Conservation (phyloP, 2,113 vertebrate species). For the Lophius piscatorius region DNA sequence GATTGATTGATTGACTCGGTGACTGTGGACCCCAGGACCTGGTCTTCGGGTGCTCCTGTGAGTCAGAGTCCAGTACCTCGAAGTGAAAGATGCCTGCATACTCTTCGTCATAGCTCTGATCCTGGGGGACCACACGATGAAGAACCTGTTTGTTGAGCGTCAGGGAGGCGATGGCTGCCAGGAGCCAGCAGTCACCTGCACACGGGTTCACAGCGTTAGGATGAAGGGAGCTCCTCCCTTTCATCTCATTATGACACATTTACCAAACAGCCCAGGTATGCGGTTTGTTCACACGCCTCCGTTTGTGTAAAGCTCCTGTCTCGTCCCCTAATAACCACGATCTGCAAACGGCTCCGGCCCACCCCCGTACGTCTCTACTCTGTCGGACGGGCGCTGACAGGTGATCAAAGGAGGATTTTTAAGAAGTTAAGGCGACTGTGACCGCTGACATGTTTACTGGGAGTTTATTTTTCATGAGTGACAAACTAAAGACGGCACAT, state of each 20-base stretch:
- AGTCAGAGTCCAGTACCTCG: constrained; percentile 75
- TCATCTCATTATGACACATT: neutral
- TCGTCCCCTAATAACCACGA: neutral
- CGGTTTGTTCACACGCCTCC: constrained; percentile 10
- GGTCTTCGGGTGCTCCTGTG: no score
- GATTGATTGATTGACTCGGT: no score
- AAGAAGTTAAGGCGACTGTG: no score
- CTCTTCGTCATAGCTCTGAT: constrained; percentile 82
- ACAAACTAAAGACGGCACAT: no score
- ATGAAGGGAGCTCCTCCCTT: neutral
- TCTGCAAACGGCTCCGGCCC: neutral
- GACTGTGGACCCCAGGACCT: no score
- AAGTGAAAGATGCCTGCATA: constrained; percentile 94
- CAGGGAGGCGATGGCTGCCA: constrained; percentile 90
- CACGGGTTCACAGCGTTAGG: neutral
- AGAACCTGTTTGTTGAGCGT: constrained; percentile 86
- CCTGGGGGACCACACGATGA: constrained; percentile 82
- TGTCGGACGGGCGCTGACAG: no score
- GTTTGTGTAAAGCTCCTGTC: neutral
- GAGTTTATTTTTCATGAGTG: no score
- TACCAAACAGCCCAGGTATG: neutral
- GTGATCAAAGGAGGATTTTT: no score
- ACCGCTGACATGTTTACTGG: constrained; percentile 7
- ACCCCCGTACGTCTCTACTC: neutral
- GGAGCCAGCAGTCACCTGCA: constrained; percentile 92